Conservation (phyloP, 2,888 invertebrate species). For the Eupithecia insigniata region DNA sequence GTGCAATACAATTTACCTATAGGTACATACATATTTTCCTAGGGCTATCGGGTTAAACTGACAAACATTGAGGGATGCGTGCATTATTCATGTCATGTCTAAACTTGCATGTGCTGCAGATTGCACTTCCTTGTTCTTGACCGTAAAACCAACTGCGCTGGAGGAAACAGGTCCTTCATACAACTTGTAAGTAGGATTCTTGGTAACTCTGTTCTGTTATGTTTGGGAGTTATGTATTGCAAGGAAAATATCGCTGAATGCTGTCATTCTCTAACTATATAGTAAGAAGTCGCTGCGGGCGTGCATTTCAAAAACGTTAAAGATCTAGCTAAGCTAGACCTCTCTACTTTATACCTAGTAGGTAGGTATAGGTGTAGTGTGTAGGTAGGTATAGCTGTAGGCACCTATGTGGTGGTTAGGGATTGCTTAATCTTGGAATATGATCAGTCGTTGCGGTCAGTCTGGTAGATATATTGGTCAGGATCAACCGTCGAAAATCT, state of each 20-base stretch:
- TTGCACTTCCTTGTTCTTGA: slow-evolving; percentile 19
- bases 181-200: background rate
- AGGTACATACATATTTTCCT: slow-evolving; percentile 33
- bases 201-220: background rate
- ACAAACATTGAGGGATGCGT: slow-evolving; percentile 29
- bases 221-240: background rate
- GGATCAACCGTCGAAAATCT: background rate
- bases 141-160: slow-evolving; percentile 5
- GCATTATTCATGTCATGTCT: slow-evolving; percentile 24
- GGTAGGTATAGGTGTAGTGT: no score
- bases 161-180: background rate
- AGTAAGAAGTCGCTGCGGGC: no score
- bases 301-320: no score
- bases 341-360: background rate
- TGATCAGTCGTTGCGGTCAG: slow-evolving; percentile 7
- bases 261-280: background rate
- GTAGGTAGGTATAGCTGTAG: no score
- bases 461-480: background rate
- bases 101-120: background rate
- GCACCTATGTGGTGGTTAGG: slow-evolving; percentile 6
- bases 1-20: slow-evolving; percentile 55
- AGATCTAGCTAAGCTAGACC: background rate
- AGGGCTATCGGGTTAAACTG: slow-evolving; percentile 39
- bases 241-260: background rate
- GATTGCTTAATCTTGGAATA: slow-evolving; percentile 8